Conservation (phyloP, 2,888 invertebrate species). For the Ctena decussata region DNA sequence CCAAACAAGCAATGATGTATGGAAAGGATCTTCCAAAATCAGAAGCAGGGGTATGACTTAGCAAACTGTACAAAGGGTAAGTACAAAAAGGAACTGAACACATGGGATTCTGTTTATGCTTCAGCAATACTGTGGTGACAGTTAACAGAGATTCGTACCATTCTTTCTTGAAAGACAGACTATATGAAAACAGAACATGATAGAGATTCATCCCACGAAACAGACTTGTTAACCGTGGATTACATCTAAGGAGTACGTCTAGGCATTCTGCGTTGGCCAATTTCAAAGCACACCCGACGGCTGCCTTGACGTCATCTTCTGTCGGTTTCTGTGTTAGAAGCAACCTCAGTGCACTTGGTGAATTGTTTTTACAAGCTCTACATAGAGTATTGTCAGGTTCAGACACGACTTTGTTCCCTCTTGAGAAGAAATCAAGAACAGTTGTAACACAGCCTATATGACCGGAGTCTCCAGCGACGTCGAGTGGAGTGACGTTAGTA, state of each 20-base stretch:
- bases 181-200: slow-evolving; percentile 82
- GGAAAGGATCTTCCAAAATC: slow-evolving; percentile 72
- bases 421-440: slow-evolving; percentile 71
- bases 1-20: slow-evolving; percentile 72
- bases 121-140: slow-evolving; percentile 78
- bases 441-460: slow-evolving; percentile 76
- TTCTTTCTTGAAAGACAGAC: slow-evolving; percentile 70
- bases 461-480: slow-evolving; percentile 77
- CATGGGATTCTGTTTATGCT: slow-evolving; percentile 76
- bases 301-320: slow-evolving; percentile 71
- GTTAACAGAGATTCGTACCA: slow-evolving; percentile 77
- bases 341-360: slow-evolving; percentile 74
- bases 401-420: slow-evolving; percentile 34
- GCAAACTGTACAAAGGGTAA: slow-evolving; percentile 83
- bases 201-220: slow-evolving; percentile 82
- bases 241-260: slow-evolving; percentile 74
- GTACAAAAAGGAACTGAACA: slow-evolving; percentile 76
- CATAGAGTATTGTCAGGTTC: slow-evolving; percentile 70
- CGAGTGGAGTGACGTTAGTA: slow-evolving; percentile 70
- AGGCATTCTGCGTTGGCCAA: slow-evolving; percentile 78
- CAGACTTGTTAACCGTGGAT: slow-evolving; percentile 64
- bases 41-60: slow-evolving; percentile 72
- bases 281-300: slow-evolving; percentile 78
- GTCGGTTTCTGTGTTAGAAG: slow-evolving; percentile 69
- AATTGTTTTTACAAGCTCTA: slow-evolving; percentile 77